Evolutionary conservation across 2,113 vertebrate genomes (phyloP), one percentile per base, ranked within the genome.

Genomic region (Perca fluviatilis): DNA sequence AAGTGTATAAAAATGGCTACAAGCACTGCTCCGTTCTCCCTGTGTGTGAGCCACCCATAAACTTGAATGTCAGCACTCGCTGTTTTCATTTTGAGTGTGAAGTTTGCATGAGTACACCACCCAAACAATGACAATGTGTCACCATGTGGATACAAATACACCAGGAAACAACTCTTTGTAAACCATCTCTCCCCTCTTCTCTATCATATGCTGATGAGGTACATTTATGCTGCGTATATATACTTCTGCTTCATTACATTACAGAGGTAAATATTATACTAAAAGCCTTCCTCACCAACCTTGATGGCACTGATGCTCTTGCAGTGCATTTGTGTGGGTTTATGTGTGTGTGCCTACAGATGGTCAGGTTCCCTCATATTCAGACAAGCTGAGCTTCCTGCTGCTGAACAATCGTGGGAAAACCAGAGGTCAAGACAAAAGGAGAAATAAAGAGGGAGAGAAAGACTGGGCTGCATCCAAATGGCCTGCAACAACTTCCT

Each of bases 371-470:
- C 88, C 84, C 74, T 87, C 85, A 83, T 69, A 84, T 85, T 90
- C 88, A 77, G 86, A 93, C 81, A 76, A 49, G 49, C 79, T 78
- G 86, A 77, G 89, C 69, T 95, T 95, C 95, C 95, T 95, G 93
- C 74, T 3, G 54, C 76, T 80, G 79, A 94, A 96, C 95, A 95
- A 96, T 96, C 54, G 92, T 95, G 95, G 95, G 95, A 96, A 96
- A 91, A 82, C 49, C 92, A 93, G 86, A 89, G 93, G 89, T 91
- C 89, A 91, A 89, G 90, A 92, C 84, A 92, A 91, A 89, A 88
- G 89, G 67, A 82, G 79, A 91, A 93, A 88, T 88, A 91, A 90
- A 91, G 80, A 81, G 61, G 76, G 15, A 82, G 63, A 81, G 70
- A 88, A 63, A 76, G 51, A 85, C 86, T 91, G 85, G 79, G 65